phyloP scores from a whole-genome alignment of 2,888 invertebrate genomes.

The Plebejus argus region DNA sequence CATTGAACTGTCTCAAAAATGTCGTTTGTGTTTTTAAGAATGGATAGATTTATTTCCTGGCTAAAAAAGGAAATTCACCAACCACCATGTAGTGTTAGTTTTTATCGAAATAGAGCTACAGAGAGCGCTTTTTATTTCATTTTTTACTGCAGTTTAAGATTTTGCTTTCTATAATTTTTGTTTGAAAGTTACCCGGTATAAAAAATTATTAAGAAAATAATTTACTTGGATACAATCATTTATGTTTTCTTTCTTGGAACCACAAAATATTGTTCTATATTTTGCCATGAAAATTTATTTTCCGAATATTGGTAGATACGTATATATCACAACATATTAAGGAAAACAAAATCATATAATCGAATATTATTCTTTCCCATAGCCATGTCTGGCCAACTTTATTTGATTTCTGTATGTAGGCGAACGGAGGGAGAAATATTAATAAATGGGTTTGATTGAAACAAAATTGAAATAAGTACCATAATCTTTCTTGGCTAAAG shows the following conservation, averaged over 20 bases:
- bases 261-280: background rate
- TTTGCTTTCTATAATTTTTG: no score
- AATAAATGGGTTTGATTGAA: background rate
- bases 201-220: background rate
- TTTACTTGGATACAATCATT: background rate
- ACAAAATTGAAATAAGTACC: background rate
- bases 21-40: no score
- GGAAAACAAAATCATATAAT: slow-evolving; percentile 1
- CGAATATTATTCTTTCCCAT: background rate
- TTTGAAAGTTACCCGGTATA: no score
- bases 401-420: background rate
- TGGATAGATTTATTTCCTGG: no score
- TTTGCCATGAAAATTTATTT: background rate
- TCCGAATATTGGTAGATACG: background rate
- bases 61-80: no score
- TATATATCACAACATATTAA: background rate
- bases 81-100: no score
- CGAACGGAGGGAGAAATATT: background rate
- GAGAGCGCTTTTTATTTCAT: no score
- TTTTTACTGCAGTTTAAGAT: no score
- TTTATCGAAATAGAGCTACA: no score
- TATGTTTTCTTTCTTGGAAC: background rate
- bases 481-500: background rate
- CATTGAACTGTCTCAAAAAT: no score
- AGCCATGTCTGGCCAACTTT: background rate